phyloP scores from a whole-genome alignment of 2,888 invertebrate species.

The Ochlodes sylvanus region DNA sequence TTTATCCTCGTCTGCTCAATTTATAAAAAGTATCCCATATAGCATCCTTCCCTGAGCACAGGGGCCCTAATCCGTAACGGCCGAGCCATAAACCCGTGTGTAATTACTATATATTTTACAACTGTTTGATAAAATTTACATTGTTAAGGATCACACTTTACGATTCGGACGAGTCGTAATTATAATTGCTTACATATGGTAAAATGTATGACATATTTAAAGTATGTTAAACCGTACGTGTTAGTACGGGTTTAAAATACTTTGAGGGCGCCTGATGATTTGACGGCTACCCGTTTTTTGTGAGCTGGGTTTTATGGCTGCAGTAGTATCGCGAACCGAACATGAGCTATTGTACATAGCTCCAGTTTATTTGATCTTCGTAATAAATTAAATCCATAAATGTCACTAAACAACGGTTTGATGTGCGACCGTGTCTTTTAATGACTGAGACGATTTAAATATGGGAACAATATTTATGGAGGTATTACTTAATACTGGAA shows the following conservation, averaged over 20 bases:
- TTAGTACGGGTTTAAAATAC: neutral
- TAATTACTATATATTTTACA: constrained; percentile 55
- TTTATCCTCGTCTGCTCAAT: too few species aligned
- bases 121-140: constrained; percentile 58
- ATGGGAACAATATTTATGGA: too few species aligned
- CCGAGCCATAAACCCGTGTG: constrained; percentile 49
- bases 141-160: constrained; percentile 49
- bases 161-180: constrained; percentile 43
- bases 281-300: constrained; percentile 24
- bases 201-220: neutral
- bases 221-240: neutral
- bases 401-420: neutral
- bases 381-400: constrained; percentile 17
- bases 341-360: constrained; percentile 4
- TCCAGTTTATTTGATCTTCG: constrained; percentile 25
- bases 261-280: neutral
- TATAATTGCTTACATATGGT: constrained; percentile 43
- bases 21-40: neutral
- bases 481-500: too few species aligned
- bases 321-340: constrained; percentile 18
- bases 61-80: constrained; percentile 39
- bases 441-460: neutral
- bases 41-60: too few species aligned
- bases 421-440: neutral
- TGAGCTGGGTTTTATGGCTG: constrained; percentile 18